Evolutionary conservation across 30 jellyfish, hydroid and myxozoan species (phyloP).

Genomic region (Aurelia aurita complex sp. Pacific): DNA sequence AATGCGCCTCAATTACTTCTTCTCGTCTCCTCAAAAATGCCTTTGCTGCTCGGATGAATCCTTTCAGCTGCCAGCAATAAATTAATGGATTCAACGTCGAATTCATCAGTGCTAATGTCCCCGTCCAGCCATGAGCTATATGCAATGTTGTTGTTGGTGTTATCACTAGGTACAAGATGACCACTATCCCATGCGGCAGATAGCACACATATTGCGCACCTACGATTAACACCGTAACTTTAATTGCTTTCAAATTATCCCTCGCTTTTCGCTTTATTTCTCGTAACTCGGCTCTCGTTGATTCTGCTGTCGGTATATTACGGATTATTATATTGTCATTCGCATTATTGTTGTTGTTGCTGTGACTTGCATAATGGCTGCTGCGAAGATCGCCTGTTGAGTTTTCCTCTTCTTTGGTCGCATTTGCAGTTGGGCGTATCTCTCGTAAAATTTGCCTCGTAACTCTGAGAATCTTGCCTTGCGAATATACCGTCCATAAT

Average conservation of each 20-base stretch:
- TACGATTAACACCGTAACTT: slow-evolving; percentile 61
- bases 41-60: slow-evolving; percentile 60
- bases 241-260: slow-evolving; percentile 50
- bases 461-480: slow-evolving; percentile 51
- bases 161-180: slow-evolving; percentile 37
- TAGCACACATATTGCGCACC: slow-evolving; percentile 65
- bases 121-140: slow-evolving; percentile 75
- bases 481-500: slow-evolving; percentile 64
- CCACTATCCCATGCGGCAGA: slow-evolving; percentile 63
- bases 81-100: slow-evolving; percentile 54
- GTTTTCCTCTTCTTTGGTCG: slow-evolving; percentile 1
- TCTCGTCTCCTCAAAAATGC: slow-evolving; percentile 1
- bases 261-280: slow-evolving; percentile 46
- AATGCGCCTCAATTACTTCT: too few species aligned
- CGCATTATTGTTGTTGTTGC: not conserved
- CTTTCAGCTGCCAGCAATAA: slow-evolving; percentile 74
- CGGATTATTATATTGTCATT: not conserved
- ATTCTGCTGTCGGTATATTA: slow-evolving; percentile 43
- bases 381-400: slow-evolving; percentile 2
- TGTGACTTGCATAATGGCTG: not conserved
- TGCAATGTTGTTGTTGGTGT: slow-evolving; percentile 62
- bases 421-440: slow-evolving; percentile 32
- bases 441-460: slow-evolving; percentile 65
- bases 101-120: slow-evolving; percentile 61
- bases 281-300: slow-evolving; percentile 41